phyloP scores from a whole-genome alignment of 1,140 invertebrate species.

The Calephelis virginiensis region DNA sequence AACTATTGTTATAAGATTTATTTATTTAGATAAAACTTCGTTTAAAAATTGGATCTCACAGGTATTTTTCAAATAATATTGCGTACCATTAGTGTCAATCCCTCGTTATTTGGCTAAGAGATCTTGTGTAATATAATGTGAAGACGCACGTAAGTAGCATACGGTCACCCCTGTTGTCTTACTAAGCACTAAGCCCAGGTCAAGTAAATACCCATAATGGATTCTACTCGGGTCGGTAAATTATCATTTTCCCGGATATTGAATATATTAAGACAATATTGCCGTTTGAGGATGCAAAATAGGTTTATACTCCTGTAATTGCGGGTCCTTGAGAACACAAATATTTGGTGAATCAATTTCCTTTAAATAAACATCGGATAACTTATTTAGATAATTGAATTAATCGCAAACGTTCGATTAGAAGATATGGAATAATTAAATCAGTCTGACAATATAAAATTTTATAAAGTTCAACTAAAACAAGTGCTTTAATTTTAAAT shows the following conservation, averaged over 20 bases:
- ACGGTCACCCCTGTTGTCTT: slow-evolving; percentile 75
- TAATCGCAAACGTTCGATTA: neutral
- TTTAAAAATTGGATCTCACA: too few species aligned
- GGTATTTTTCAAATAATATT: too few species aligned
- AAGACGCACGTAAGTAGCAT: slow-evolving; percentile 32
- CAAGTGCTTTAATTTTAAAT: too few species aligned
- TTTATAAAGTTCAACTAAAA: too few species aligned
- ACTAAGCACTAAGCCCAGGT: slow-evolving; percentile 75
- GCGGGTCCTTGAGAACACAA: slow-evolving; percentile 32
- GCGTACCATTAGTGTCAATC: too few species aligned
- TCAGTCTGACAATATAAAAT: too few species aligned
- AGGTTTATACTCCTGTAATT: slow-evolving; percentile 59
- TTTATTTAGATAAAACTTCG: too few species aligned
- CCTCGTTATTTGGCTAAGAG: slow-evolving; percentile 5
- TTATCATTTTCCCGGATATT: slow-evolving; percentile 76
- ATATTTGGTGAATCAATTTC: slow-evolving; percentile 23
- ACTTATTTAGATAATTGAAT: slow-evolving; percentile 1
- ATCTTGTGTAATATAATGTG: slow-evolving; percentile 26
- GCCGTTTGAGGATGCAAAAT: slow-evolving; percentile 59
- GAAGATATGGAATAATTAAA: too few species aligned
- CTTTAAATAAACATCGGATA: slow-evolving; percentile 1
- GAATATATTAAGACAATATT: slow-evolving; percentile 76
- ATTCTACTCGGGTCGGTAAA: slow-evolving; percentile 67
- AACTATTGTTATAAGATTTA: too few species aligned
- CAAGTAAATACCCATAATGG: slow-evolving; percentile 77